Conservation (phyloP, 2,797 vertebrate genomes). For the Acanthurus leucopareius region DNA sequence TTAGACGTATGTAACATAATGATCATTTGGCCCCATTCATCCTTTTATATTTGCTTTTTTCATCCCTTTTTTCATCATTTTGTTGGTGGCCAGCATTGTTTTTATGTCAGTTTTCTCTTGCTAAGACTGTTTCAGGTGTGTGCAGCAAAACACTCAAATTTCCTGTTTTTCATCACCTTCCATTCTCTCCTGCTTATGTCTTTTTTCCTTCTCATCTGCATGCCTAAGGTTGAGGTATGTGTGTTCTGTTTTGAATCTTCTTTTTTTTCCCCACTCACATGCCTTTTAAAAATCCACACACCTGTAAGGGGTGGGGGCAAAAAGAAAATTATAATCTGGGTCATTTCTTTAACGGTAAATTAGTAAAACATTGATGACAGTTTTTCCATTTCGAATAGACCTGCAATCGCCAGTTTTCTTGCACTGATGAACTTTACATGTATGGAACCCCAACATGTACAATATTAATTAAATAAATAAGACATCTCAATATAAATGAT, state of each 20-base stretch:
- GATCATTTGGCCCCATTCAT: conserved; percentile 12
- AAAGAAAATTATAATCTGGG: conserved; percentile 11
- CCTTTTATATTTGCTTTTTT: conserved; percentile 24
- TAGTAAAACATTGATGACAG: not conserved
- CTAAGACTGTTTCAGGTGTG: conserved; percentile 37
- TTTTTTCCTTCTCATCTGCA: conserved; percentile 77
- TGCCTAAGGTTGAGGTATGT: conserved; percentile 88
- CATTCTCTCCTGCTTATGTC: conserved; percentile 75
- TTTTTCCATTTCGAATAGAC: not conserved
- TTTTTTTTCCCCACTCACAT: too few relatives aligned
- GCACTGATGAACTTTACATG: not conserved
- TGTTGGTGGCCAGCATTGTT: conserved; percentile 12
- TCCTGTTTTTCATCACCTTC: conserved; percentile 57
- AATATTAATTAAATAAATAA: not conserved
- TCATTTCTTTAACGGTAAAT: conserved; percentile 5
- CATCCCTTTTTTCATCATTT: conserved; percentile 17
- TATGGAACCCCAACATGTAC: not conserved
- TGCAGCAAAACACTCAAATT: conserved; percentile 24
- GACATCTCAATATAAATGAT: not conserved
- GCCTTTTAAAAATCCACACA: too few relatives aligned
- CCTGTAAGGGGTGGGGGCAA: conserved; percentile 8
- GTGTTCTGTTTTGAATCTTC: conserved; percentile 46
- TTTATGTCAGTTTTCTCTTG: conserved; percentile 27
- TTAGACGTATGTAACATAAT: not conserved
- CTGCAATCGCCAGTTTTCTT: conserved; percentile 1